Conservation (phyloP, 2,113 vertebrate species). For the Egretta garzetta region DNA sequence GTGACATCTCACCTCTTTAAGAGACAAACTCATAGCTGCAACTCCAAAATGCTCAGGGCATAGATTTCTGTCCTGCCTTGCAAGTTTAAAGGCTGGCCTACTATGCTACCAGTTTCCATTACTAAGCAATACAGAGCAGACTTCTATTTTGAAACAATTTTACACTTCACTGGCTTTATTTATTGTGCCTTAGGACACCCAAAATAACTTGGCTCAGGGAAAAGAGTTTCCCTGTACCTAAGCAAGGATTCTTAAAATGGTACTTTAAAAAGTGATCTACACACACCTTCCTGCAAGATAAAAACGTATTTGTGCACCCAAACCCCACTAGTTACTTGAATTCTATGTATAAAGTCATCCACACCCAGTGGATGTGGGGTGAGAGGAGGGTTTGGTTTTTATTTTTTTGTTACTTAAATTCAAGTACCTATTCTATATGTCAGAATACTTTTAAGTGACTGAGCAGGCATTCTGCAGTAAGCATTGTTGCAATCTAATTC, state of each 20-base stretch:
- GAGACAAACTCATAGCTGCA: background rate
- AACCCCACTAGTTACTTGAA: background rate
- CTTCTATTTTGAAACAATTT: background rate
- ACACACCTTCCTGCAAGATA: background rate
- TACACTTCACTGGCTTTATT: background rate
- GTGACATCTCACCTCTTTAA: background rate
- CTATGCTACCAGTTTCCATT: background rate
- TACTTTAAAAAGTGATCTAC: background rate
- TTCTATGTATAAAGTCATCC: background rate
- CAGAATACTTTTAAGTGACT: background rate
- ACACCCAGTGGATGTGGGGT: background rate
- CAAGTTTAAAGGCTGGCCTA: background rate
- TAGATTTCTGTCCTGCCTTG: background rate
- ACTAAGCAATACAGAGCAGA: background rate
- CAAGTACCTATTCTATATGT: rapidly evolving
- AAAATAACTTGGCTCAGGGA: background rate
- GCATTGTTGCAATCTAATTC: background rate
- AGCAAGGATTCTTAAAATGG: background rate
- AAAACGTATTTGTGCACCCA: background rate
- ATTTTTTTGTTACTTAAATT: background rate
- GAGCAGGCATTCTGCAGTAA: background rate
- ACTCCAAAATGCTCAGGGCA: background rate
- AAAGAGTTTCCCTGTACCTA: background rate
- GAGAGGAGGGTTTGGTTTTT: background rate
- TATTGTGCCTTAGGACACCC: background rate